These are phyloP conservation scores for Pelvicachromis taeniatus DNA, from an alignment of 2,113 vertebrate species.

Conservation along the genomic window DNA sequence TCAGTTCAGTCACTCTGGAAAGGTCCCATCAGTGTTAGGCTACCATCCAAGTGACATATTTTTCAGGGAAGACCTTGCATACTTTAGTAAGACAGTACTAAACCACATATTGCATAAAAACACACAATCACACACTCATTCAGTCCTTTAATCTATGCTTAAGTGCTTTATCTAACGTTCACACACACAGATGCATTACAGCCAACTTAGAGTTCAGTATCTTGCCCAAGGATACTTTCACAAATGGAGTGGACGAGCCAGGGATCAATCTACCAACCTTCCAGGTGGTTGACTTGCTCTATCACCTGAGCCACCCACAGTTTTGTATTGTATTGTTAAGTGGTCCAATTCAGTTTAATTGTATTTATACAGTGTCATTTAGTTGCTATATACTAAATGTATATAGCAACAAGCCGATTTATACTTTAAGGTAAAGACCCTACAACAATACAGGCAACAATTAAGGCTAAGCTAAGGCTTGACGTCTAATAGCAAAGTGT, in stretches of 20 bases:
- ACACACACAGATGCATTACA: not conserved
- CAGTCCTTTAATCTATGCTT: not conserved
- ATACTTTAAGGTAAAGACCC: not conserved
- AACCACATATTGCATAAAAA: not conserved
- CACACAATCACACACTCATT: not conserved
- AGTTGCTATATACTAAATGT: too few species aligned
- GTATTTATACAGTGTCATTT: accelerated
- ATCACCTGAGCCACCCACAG: not conserved
- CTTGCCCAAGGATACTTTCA: not conserved
- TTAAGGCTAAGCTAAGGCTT: not conserved
- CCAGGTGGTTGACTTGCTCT: not conserved
- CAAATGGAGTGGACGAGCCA: not conserved
- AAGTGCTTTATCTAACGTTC: not conserved
- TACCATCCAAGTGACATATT: not conserved
- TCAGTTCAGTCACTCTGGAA: not conserved
- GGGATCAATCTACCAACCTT: not conserved
- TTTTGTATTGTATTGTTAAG: not conserved
- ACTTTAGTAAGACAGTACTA: not conserved
- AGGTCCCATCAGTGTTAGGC: not conserved
- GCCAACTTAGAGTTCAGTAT: not conserved
- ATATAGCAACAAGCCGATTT: not conserved
- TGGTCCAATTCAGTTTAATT: not conserved
- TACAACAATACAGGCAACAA: not conserved
- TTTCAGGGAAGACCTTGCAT: not conserved
- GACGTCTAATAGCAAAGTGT: not conserved